phyloP scores from a whole-genome alignment of 2,797 vertebrate species.

The Sciurus carolinensis region DNA sequence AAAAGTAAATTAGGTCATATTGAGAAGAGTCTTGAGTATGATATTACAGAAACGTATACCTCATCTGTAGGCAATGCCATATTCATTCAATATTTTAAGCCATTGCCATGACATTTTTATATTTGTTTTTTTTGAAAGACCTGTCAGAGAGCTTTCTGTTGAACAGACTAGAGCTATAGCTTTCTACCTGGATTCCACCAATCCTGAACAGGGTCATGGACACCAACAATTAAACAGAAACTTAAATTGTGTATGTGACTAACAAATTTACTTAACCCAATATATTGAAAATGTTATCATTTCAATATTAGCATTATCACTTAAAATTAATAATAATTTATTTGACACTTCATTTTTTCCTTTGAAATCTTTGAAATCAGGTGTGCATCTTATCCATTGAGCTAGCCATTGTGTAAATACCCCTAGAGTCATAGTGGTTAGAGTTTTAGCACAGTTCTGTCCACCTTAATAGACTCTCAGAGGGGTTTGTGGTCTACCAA shows the following conservation, averaged over 20 bases:
- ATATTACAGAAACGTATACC: background rate
- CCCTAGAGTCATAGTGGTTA: background rate
- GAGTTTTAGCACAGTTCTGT: background rate
- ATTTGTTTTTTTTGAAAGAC: background rate
- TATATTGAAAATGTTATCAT: background rate
- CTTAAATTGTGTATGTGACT: background rate
- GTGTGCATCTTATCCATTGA: background rate
- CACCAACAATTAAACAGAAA: background rate
- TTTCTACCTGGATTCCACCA: background rate
- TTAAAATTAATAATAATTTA: background rate
- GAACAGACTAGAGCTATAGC: background rate
- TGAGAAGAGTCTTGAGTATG: background rate
- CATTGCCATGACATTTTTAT: background rate
- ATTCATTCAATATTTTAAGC: conserved; percentile 7
- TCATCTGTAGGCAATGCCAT: background rate
- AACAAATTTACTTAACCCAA: background rate
- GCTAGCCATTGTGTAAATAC: background rate
- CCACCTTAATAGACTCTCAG: background rate
- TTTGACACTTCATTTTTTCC: background rate
- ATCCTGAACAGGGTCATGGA: background rate
- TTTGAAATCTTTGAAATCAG: background rate
- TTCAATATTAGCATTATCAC: background rate
- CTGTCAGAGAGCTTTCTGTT: background rate
- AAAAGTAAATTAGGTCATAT: background rate
- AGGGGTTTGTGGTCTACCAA: background rate